Conservation (phyloP, 2,113 vertebrate species). For the Erpornis zantholeuca region DNA sequence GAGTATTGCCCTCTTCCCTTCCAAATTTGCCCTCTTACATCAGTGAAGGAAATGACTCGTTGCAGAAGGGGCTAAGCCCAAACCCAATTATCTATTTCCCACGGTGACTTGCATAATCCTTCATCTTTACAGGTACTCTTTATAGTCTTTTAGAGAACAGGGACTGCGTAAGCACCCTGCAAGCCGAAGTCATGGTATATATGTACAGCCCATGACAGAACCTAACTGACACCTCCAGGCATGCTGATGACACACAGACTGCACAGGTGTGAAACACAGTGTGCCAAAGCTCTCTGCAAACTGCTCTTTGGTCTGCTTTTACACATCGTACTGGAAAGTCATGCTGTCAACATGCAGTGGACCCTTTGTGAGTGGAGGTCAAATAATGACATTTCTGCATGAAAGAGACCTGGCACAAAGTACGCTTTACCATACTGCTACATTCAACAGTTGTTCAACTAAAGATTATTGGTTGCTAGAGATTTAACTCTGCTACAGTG, state of each 20-base stretch:
- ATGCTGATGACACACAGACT: neutral
- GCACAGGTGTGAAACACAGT: neutral
- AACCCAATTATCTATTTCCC: neutral
- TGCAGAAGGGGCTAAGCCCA: neutral
- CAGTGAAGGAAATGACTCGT: neutral
- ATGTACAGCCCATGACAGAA: neutral
- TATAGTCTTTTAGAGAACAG: neutral
- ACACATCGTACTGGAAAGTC: neutral
- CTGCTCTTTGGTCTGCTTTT: neutral
- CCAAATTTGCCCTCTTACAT: neutral
- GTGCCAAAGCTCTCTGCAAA: neutral
- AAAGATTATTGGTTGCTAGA: neutral
- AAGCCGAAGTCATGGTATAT: neutral
- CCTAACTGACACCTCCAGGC: neutral
- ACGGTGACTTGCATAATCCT: neutral
- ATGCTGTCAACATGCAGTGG: neutral
- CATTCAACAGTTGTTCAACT: neutral
- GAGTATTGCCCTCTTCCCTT: neutral
- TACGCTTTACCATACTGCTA: neutral
- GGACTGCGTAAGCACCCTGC: neutral
- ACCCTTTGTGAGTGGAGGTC: neutral
- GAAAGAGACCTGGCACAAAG: neutral
- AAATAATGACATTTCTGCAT: neutral
- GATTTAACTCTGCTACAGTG: neutral
- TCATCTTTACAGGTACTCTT: neutral